Evolutionary conservation across 2,797 vertebrate species (phyloP).

Genomic region (Mallotus villosus): DNA sequence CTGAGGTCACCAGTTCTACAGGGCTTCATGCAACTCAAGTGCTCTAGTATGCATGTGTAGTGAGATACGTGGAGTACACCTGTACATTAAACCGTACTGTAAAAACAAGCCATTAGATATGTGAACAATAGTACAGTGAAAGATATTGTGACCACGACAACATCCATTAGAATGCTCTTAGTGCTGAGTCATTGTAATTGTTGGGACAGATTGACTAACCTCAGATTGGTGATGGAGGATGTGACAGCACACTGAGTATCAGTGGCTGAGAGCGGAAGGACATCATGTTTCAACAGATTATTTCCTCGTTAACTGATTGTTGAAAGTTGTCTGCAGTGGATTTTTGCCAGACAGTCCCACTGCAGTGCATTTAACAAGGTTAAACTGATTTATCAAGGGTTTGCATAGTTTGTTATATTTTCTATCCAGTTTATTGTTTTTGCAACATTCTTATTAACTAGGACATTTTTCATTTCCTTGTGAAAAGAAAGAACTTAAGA

Average conservation of each 20-base stretch:
- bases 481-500: no score
- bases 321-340: no score
- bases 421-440: no score
- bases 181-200: slow-evolving; percentile 29
- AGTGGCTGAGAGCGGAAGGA: background rate
- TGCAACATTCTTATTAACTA: no score
- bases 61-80: no score
- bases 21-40: no score
- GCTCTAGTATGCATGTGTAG: background rate
- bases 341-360: no score
- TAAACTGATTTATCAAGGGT: no score
- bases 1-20: background rate
- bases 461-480: no score
- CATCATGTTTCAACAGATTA: background rate
- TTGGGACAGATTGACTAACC: slow-evolving; percentile 25
- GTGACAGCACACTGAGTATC: slow-evolving; percentile 2
- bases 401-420: no score
- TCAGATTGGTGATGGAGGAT: slow-evolving; percentile 16
- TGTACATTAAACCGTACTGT: background rate
- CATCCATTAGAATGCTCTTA: background rate
- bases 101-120: background rate
- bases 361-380: no score
- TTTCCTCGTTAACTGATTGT: background rate
- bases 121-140: background rate
- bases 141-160: slow-evolving; percentile 15